Base-by-base conservation (phyloP, 92 coral and sea anemone species). In the Phenganax subtilis region DNA sequence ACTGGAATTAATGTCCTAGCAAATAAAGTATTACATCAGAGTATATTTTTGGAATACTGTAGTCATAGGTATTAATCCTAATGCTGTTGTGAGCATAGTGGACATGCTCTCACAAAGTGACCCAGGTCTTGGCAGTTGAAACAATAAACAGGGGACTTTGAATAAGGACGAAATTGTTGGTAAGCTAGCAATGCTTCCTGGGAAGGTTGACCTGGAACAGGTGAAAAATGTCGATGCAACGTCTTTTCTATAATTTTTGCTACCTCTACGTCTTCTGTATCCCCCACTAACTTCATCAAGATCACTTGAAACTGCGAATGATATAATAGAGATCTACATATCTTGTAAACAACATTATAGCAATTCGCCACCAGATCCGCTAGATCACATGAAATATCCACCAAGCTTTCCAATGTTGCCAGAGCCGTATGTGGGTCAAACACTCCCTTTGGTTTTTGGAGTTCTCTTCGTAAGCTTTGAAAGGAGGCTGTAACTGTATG, bases 361-460 rank as follows among this genome's bases (percentile, higher is more conserved):
- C 88, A 2, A 20, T 57, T 6, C 6, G 75, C 59, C 5, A 52
- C 11, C 9, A 55, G 64, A 54, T 80, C 88, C 14, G 80, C 88
- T 11, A 20, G 64, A 6, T 81, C 72, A 37, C 86, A 62, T 12
- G 85, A 60, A 47, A 29, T 56, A 52, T 88, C 86, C 8, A 80
- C 68, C 54, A 85, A 84, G 70, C 61, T 80, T 63, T 88, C 88
- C 73, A 88, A 58, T 12, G 83, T 76, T 14, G 88, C 90, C 30
- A 88, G 57, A 16, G 86, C 86, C 17, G 77, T 63, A 55, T 81
- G 72, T 2, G 82, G 76, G 51, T 86, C 86, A 82, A 85, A 85
- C 67, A 62, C 87, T 20, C 51, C 75, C 15, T 0, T 54, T 47
- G 75, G 75, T 71, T 71, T 71, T 51, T n/a, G 27, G 17, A 71